Conservation (phyloP, 1,140 invertebrate species). For the Aplysia californica region DNA sequence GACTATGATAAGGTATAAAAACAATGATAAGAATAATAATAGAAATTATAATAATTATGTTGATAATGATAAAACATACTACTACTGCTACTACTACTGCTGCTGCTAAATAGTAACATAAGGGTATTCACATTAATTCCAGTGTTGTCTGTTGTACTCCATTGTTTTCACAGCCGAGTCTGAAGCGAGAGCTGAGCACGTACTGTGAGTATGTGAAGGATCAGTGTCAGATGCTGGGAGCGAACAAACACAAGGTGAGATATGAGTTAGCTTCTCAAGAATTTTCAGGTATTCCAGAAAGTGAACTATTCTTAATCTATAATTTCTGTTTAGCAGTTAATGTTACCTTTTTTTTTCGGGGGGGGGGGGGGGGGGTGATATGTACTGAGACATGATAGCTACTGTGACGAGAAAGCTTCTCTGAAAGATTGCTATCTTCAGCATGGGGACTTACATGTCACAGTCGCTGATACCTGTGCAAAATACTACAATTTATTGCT, state of each 20-base stretch:
- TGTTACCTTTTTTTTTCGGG: too few species aligned
- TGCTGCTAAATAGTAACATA: not conserved
- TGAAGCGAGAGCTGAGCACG: slow-evolving; percentile 48
- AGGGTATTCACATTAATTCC: not conserved
- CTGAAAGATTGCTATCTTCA: too few species aligned
- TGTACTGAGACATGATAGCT: not conserved
- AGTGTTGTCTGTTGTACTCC: not conserved
- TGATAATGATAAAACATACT: not conserved
- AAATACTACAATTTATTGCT: too few species aligned
- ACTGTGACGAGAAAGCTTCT: too few species aligned
- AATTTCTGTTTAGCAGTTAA: too few species aligned
- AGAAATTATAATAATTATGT: not conserved
- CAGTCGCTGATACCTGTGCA: too few species aligned
- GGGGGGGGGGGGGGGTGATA: not conserved
- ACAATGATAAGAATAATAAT: not conserved
- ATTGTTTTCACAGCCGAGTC: slow-evolving; percentile 70
- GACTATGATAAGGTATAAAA: too few species aligned
- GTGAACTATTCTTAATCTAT: too few species aligned
- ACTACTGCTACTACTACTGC: not conserved
- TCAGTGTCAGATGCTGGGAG: slow-evolving; percentile 44
- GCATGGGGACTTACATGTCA: too few species aligned
- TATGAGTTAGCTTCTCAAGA: too few species aligned
- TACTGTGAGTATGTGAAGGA: slow-evolving; percentile 61
- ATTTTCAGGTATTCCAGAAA: not conserved
- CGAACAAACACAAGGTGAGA: slow-evolving; percentile 51